A percentile compares a stretch with the other conserved stretches of the same genome.
phyloP scores from a whole-genome alignment of 2,888 invertebrate genomes.

The Ennomos erosarius region DNA sequence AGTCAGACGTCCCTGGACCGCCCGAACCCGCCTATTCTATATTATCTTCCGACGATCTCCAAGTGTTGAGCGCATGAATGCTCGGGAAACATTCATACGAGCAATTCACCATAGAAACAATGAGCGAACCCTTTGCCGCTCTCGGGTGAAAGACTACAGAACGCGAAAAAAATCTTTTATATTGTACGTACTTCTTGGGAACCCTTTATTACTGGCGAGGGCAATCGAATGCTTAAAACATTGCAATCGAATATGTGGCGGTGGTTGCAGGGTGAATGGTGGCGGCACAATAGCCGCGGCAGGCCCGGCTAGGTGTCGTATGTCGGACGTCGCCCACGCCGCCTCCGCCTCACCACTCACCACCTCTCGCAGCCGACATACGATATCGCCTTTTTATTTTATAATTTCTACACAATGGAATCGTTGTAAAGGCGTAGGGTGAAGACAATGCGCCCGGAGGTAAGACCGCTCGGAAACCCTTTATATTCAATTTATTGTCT shows the following conservation, averaged over 20 bases:
- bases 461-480: slow-evolving; percentile 81
- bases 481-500: slow-evolving; percentile 83
- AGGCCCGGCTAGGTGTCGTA: slow-evolving; percentile 62
- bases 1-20: slow-evolving; percentile 66
- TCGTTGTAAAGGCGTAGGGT: slow-evolving; percentile 78
- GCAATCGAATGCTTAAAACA: slow-evolving; percentile 85
- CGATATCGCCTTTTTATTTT: slow-evolving; percentile 83
- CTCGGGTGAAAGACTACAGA: slow-evolving; percentile 74
- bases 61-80: slow-evolving; percentile 72
- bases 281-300: slow-evolving; percentile 54
- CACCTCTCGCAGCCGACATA: slow-evolving; percentile 73
- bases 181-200: slow-evolving; percentile 78
- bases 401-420: slow-evolving; percentile 81
- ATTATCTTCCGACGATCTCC: slow-evolving; percentile 80
- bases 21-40: slow-evolving; percentile 69
- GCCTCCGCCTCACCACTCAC: slow-evolving; percentile 60
- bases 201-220: slow-evolving; percentile 78
- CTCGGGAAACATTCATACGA: slow-evolving; percentile 74
- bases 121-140: slow-evolving; percentile 77
- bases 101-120: slow-evolving; percentile 82
- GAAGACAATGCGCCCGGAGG: slow-evolving; percentile 85
- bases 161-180: slow-evolving; percentile 67
- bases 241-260: slow-evolving; percentile 78
- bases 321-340: slow-evolving; percentile 60
- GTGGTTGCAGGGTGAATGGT: slow-evolving; percentile 67